These are phyloP conservation scores for Tetramorium parvispinum DNA, from an alignment of 1,140 invertebrate species.

Conservation along the genomic window DNA sequence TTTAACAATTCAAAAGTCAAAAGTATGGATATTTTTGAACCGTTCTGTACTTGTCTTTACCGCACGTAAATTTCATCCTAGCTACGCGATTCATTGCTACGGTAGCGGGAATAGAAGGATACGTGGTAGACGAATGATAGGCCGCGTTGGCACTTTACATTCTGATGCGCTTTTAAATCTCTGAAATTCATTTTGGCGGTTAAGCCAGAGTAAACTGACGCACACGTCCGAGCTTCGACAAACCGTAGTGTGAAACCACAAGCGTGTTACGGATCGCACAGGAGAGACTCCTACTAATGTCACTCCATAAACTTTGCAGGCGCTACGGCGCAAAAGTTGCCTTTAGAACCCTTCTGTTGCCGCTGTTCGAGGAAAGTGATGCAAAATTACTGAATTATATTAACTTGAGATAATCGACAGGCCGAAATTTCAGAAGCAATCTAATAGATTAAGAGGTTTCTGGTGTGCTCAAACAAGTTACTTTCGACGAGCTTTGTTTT, in stretches of 20 bases:
- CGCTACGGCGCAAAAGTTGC: not conserved
- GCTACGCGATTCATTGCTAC: slow-evolving; percentile 10
- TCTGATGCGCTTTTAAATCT: slow-evolving; percentile 66
- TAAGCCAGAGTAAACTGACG: slow-evolving; percentile 44
- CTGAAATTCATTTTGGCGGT: slow-evolving; percentile 59
- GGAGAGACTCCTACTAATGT: slow-evolving; percentile 24
- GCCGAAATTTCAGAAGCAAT: slow-evolving; percentile 1
- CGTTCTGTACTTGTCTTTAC: not conserved
- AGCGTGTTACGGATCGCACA: not conserved
- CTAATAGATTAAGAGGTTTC: slow-evolving; percentile 25
- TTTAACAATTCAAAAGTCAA: not conserved
- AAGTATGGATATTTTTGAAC: not conserved
- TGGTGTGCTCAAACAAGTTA: not conserved
- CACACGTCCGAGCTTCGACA: slow-evolving; percentile 44
- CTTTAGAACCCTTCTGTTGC: not conserved
- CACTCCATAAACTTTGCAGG: slow-evolving; percentile 23
- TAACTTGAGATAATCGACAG: not conserved
- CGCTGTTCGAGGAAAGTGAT: not conserved
- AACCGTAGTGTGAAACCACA: slow-evolving; percentile 38
- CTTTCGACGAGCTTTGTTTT: not conserved
- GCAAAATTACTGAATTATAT: slow-evolving; percentile 36
- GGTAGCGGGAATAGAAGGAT: not conserved
- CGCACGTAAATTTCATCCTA: not conserved
- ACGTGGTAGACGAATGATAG: not conserved
- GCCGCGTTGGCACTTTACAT: slow-evolving; percentile 52